Conservation (phyloP, 1,140 invertebrate species). For the Pseudomyrmex concolor region DNA sequence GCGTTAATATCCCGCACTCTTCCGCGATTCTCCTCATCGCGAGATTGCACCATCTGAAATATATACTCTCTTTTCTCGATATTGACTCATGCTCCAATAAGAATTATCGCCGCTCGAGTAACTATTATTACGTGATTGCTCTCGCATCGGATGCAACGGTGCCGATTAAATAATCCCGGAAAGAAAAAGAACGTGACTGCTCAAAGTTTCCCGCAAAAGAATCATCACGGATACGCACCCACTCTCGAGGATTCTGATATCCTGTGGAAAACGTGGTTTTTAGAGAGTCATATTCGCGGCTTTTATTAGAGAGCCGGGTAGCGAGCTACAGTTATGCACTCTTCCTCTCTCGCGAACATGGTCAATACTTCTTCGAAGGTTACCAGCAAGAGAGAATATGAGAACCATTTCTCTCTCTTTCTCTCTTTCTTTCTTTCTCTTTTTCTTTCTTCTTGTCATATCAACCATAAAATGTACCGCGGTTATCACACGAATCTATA, state of each 20-base stretch:
- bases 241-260: constrained; percentile 10
- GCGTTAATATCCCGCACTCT: neutral
- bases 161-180: constrained; percentile 21
- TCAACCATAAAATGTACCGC: neutral
- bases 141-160: constrained; percentile 36
- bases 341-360: neutral
- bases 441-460: neutral
- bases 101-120: constrained; percentile 51
- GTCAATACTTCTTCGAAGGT: constrained; percentile 7
- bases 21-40: neutral
- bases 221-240: neutral
- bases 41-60: constrained; percentile 7
- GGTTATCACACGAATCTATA: neutral
- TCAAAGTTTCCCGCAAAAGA: neutral
- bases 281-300: neutral
- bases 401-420: no score
- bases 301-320: constrained; percentile 30
- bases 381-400: neutral
- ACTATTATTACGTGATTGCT: constrained; percentile 39
- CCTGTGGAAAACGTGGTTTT: constrained; percentile 2
- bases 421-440: no score
- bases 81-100: constrained; percentile 34
- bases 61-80: constrained; percentile 43
- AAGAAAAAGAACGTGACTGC: neutral
- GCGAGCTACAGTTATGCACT: constrained; percentile 15